Conservation (phyloP, 1,140 invertebrate species). For the Oryzaephilus surinamensis region DNA sequence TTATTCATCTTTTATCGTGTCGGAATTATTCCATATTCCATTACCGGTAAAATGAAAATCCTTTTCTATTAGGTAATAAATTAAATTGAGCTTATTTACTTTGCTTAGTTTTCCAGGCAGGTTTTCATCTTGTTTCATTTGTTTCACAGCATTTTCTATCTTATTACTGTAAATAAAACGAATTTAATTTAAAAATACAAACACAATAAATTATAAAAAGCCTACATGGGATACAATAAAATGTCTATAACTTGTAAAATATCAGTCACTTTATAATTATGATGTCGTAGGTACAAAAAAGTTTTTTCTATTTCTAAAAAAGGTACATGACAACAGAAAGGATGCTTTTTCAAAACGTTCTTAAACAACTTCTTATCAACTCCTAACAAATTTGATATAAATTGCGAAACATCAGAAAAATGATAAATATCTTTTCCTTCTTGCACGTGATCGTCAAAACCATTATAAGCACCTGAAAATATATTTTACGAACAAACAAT, state of each 20-base stretch:
- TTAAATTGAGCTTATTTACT: too few relatives aligned
- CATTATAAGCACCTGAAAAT: conserved; percentile 6
- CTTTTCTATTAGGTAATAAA: too few relatives aligned
- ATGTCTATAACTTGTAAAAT: conserved; percentile 45
- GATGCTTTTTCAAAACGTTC: conserved; percentile 39
- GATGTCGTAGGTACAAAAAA: conserved; percentile 36
- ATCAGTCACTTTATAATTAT: conserved; percentile 36
- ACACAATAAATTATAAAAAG: conserved; percentile 17
- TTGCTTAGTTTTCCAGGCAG: too few relatives aligned
- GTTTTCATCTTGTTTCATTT: conserved; percentile 20
- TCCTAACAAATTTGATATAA: conserved; percentile 25
- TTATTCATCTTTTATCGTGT: too few relatives aligned
- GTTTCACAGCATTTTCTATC: conserved; percentile 20
- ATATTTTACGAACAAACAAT: neutral
- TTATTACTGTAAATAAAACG: conserved; percentile 28
- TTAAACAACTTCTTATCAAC: conserved; percentile 26
- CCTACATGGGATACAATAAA: conserved; percentile 45
- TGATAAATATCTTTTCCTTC: conserved; percentile 32
- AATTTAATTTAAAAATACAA: conserved; percentile 12
- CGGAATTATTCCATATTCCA: too few relatives aligned
- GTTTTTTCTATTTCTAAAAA: conserved; percentile 39
- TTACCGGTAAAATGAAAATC: too few relatives aligned
- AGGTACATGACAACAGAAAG: conserved; percentile 41
- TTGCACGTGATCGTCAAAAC: conserved; percentile 36
- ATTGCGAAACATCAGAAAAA: conserved; percentile 22